phyloP scores from a whole-genome alignment of 2,113 vertebrate species.

The Willisornis vidua region DNA sequence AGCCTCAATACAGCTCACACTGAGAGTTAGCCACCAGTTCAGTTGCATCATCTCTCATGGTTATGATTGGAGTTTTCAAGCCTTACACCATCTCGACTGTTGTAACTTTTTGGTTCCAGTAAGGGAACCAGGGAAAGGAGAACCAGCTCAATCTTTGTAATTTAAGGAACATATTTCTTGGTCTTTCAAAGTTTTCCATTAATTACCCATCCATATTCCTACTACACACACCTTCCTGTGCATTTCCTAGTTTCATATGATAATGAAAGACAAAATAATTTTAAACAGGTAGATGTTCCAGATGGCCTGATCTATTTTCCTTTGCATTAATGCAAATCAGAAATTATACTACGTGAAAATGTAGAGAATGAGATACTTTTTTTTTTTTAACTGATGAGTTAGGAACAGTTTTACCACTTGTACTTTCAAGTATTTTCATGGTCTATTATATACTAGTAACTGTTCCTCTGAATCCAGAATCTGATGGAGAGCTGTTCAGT shows the following conservation, averaged over 20 bases:
- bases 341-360: background rate
- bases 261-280: background rate
- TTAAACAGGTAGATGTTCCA: background rate
- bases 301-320: background rate
- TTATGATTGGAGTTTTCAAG: background rate
- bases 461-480: background rate
- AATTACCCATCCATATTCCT: background rate
- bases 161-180: background rate
- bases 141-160: background rate
- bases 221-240: rapidly evolving
- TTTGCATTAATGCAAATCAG: background rate
- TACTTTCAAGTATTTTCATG: background rate
- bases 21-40: background rate
- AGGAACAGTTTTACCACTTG: background rate
- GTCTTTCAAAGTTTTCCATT: background rate
- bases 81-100: background rate
- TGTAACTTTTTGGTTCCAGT: background rate
- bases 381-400: background rate
- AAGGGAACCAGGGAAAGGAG: background rate
- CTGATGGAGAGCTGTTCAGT: background rate
- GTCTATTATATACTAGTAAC: background rate
- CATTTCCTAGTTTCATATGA: background rate
- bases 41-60: background rate
- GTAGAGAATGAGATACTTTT: background rate
- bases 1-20: background rate